Evolutionary conservation across 2,888 invertebrate species (phyloP).

Genomic region (Phania funesta): DNA sequence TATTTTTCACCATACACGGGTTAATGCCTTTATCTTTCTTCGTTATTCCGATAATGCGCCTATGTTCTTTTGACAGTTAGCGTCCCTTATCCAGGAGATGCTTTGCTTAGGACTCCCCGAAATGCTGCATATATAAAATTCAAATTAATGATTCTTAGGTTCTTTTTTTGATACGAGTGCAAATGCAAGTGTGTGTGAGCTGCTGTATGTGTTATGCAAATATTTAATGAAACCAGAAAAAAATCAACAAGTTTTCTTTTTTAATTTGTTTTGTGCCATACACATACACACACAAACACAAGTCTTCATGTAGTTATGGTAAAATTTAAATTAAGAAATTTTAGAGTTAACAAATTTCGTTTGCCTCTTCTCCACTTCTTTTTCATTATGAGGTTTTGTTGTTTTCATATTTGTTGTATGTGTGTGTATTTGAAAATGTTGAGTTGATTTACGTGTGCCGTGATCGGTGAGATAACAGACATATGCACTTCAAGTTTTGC

Average conservation of each 20-base stretch:
- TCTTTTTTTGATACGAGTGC: neutral
- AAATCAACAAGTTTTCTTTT: slow-evolving; percentile 26
- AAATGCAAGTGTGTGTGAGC: neutral
- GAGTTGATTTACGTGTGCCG: slow-evolving; percentile 80
- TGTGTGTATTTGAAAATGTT: slow-evolving; percentile 38
- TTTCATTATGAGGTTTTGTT: too few species aligned
- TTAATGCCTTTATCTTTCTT: slow-evolving; percentile 94
- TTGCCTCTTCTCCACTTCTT: slow-evolving; percentile 16
- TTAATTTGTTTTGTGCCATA: neutral
- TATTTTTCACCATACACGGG: slow-evolving; percentile 92
- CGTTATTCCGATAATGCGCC: slow-evolving; percentile 84
- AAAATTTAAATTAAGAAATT: slow-evolving; percentile 7
- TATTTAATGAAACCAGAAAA: neutral
- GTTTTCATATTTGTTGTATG: neutral
- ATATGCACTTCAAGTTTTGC: slow-evolving; percentile 82
- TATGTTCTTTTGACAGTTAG: slow-evolving; percentile 82
- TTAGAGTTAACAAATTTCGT: slow-evolving; percentile 13
- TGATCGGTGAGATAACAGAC: slow-evolving; percentile 85
- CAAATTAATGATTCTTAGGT: slow-evolving; percentile 55
- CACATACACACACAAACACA: neutral
- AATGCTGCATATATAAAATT: slow-evolving; percentile 86
- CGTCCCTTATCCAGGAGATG: slow-evolving; percentile 88
- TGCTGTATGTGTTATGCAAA: slow-evolving; percentile 18
- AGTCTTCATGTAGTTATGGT: neutral
- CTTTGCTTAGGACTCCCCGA: slow-evolving; percentile 90